A percentile compares a stretch with the other conserved stretches of the same genome.
phyloP scores from a whole-genome alignment of 2,888 invertebrate genomes.

The Brachypterus glaber region DNA sequence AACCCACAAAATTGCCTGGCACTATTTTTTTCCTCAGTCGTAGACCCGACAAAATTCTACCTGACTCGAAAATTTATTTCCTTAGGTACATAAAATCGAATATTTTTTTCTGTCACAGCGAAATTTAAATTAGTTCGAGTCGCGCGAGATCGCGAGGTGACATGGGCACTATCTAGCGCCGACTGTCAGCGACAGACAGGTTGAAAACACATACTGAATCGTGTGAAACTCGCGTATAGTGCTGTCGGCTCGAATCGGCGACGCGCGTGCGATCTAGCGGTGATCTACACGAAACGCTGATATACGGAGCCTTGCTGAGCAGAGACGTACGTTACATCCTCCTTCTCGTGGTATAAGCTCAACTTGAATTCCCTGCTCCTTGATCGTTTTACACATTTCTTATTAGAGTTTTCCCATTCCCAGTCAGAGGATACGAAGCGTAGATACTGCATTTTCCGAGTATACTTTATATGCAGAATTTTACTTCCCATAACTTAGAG shows the following conservation, averaged over 20 bases:
- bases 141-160: constrained; percentile 32
- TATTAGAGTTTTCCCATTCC: constrained; percentile 17
- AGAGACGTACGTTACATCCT: constrained; percentile 18
- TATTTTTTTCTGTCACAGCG: no score
- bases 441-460: constrained; percentile 13
- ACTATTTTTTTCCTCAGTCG: constrained; percentile 9
- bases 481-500: constrained; percentile 5
- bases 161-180: constrained; percentile 28
- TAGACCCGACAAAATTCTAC: no score
- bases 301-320: constrained; percentile 15
- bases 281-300: constrained; percentile 27
- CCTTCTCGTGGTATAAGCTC: constrained; percentile 4
- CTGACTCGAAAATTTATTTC: no score
- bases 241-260: constrained; percentile 39
- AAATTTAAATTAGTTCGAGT: no score
- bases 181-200: constrained; percentile 34
- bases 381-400: constrained; percentile 19
- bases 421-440: constrained; percentile 9
- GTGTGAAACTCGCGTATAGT: constrained; percentile 39
- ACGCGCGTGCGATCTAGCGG: constrained; percentile 49
- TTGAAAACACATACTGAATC: constrained; percentile 47
- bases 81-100: no score
- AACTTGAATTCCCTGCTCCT: constrained; percentile 15
- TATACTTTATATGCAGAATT: constrained; percentile 12
- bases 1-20: constrained; percentile 18